phyloP scores from a whole-genome alignment of 2,797 vertebrate species.

The Choloepus didactylus region DNA sequence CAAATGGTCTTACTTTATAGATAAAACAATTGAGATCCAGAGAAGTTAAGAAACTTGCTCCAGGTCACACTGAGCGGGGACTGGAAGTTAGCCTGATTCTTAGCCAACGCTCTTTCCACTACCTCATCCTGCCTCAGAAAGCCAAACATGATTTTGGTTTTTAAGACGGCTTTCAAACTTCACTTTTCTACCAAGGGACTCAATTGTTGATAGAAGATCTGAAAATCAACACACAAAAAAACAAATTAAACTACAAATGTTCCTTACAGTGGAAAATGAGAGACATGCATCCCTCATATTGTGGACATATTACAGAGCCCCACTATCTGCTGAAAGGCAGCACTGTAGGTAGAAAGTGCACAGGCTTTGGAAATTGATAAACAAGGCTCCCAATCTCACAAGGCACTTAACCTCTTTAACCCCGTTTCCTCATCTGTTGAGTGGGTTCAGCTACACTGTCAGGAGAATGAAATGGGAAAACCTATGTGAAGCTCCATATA shows the following conservation, averaged over 20 bases:
- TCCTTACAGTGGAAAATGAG: neutral
- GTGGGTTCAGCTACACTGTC: neutral
- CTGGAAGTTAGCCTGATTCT: neutral
- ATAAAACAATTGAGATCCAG: neutral
- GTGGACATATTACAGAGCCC: neutral
- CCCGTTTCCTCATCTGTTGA: neutral
- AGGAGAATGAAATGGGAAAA: neutral
- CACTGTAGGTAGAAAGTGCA: neutral
- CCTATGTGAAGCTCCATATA: neutral
- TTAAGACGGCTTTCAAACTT: neutral
- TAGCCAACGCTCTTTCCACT: neutral
- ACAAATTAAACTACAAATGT: constrained; percentile 21
- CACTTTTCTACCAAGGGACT: constrained; percentile 9
- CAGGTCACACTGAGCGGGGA: neutral
- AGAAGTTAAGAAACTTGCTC: constrained; percentile 27
- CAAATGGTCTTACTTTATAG: constrained; percentile 19
- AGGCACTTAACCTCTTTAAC: neutral
- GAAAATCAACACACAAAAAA: constrained; percentile 11
- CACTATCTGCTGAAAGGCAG: neutral
- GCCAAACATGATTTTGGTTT: constrained; percentile 1
- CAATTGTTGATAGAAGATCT: neutral
- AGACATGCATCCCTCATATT: neutral
- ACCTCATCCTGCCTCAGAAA: neutral
- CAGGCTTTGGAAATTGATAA: neutral
- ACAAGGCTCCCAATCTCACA: neutral